Evolutionary conservation across 2,113 vertebrate species (phyloP), one percentile per base, ranked within the genome.

Genomic region (Sula dactylatra): DNA sequence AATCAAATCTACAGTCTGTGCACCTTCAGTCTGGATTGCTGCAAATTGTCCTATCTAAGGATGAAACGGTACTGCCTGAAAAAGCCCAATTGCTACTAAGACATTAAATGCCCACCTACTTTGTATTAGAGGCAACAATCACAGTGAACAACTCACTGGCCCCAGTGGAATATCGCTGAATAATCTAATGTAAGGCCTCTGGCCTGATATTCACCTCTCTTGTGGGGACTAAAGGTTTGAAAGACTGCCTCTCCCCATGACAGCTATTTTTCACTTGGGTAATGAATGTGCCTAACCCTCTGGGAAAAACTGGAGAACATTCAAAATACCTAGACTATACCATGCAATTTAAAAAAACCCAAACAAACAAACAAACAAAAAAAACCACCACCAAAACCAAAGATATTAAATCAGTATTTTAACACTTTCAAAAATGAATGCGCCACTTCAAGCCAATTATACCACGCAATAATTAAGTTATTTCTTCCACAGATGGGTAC

Each of bases 221-320:
- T 14, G 36, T 42, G 16, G 45, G 87, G 20, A 55, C n/a, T 21
- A 8, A 18, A 49, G 44, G 47, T 45, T 29, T 52, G 56, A 64
- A 77, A 92, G 38, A 16, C 27, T 70, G 31, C 38, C 73, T 66
- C 25, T 58, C 13, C 73, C 27, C 64, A 15, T 1, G 22, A 44
- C 72, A 89, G 17, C 11, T 38, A 4, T 18, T 91, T 47, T 61
- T 65, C 52, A 59, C 50, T 21, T 32, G 40, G 16, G 36, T 36
- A 64, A 88, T 0, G 1, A 38, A 22, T 0, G 0, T 62, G 17
- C 31, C 45, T 66, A 67, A 64, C 2, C 32, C 42, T 42, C 49
- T 21, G 15, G 29, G 34, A 36, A 64, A 87, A 90, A 74, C 38
- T 40, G 71, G 49, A 21, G 54, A 90, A 31, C 6, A 19, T 40